Percentiles rank a stretch among this genome's conserved stretches.
Evolutionary conservation across 2,113 vertebrate species (phyloP).

Genomic region (Procavia capensis): DNA sequence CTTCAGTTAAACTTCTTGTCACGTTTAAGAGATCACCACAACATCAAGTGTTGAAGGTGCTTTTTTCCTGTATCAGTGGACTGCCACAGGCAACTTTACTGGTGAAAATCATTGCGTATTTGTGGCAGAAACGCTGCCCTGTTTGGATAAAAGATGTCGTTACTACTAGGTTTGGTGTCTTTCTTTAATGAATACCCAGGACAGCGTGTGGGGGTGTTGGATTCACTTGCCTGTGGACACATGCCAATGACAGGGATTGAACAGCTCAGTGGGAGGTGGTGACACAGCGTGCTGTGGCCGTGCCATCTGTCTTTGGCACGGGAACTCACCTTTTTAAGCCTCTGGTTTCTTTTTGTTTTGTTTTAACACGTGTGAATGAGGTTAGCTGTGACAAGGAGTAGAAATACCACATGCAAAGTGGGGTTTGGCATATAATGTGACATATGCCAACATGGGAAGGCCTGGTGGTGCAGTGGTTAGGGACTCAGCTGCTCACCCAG

Average conservation of each 20-base stretch:
- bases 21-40: not conserved
- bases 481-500: too few relatives aligned
- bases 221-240: rapidly evolving
- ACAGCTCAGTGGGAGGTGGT: rapidly evolving
- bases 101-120: not conserved
- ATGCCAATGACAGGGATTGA: not conserved
- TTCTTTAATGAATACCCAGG: not conserved
- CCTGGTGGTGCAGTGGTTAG: too few relatives aligned
- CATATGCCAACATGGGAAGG: not conserved
- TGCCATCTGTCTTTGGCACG: not conserved
- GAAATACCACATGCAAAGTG: not conserved
- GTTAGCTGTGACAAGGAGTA: not conserved
- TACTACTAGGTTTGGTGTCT: not conserved
- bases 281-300: not conserved
- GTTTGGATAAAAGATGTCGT: not conserved
- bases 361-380: not conserved
- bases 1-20: not conserved
- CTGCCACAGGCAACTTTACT: not conserved
- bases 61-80: not conserved
- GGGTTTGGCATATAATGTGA: not conserved
- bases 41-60: not conserved
- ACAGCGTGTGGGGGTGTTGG: not conserved
- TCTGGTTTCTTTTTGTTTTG: not conserved
- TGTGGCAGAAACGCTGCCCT: not conserved
- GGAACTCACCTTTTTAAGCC: not conserved